Evolutionary conservation across 2,113 vertebrate genomes (phyloP).

Genomic region (Cebidichthys violaceus): DNA sequence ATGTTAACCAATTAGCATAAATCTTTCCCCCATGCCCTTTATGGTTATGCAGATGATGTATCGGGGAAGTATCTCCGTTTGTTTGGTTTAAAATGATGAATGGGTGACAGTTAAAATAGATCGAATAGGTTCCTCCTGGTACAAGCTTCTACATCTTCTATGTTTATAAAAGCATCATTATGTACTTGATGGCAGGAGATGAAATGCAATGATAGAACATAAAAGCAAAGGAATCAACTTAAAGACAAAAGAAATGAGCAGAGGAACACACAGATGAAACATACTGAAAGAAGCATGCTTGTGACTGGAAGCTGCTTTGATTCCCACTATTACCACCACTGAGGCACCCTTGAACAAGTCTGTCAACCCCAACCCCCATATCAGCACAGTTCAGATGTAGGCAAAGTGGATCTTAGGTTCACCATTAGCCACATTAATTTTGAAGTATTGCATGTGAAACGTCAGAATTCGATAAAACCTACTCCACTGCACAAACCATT

Average conservation of each 20-base stretch:
- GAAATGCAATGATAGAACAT: background rate
- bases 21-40: conserved; percentile 49
- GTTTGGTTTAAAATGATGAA: conserved; percentile 50
- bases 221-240: background rate
- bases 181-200: background rate
- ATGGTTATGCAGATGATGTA: conserved; percentile 45
- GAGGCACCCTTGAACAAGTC: background rate
- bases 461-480: background rate
- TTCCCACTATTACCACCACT: background rate
- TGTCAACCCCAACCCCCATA: background rate
- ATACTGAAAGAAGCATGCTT: background rate
- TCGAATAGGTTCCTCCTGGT: conserved; percentile 6
- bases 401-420: background rate
- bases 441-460: background rate
- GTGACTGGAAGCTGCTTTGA: background rate
- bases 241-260: background rate
- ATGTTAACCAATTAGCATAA: conserved; percentile 48
- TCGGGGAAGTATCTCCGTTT: conserved; percentile 33
- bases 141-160: background rate
- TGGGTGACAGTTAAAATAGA: conserved; percentile 7
- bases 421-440: too few relatives aligned
- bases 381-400: background rate
- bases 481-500: background rate
- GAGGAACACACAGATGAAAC: background rate
- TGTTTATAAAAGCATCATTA: background rate